A percentile compares a stretch with the other conserved stretches of the same genome.
phyloP scores from a whole-genome alignment of 2,113 vertebrate species.

The Nycticorax nycticorax region DNA sequence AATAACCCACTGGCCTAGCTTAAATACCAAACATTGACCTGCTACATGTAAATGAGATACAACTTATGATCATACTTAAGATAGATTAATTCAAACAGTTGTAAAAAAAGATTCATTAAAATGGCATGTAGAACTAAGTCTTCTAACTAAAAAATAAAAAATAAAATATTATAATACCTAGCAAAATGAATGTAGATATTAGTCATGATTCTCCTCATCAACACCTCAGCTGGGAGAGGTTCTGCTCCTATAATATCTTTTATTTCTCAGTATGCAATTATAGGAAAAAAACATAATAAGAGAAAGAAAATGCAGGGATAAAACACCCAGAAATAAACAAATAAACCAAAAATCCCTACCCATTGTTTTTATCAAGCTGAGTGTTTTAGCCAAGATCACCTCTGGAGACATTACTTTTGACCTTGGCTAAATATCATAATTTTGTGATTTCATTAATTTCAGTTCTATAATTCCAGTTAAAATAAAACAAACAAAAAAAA shows the following conservation, averaged over 20 bases:
- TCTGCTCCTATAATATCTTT: not conserved
- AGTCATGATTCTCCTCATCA: not conserved
- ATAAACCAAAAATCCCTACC: not conserved
- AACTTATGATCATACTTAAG: not conserved
- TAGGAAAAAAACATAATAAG: not conserved
- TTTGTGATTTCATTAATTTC: not conserved
- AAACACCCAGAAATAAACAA: not conserved
- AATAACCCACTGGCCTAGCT: not conserved
- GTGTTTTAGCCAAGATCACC: not conserved
- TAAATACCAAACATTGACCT: not conserved
- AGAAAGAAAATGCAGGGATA: not conserved
- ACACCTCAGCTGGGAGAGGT: not conserved
- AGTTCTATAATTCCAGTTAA: not conserved
- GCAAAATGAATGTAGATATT: not conserved
- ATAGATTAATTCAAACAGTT: not conserved
- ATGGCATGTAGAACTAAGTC: not conserved
- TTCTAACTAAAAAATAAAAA: not conserved
- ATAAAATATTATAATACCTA: not conserved
- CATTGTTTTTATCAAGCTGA: not conserved
- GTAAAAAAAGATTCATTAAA: not conserved
- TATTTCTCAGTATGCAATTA: not conserved
- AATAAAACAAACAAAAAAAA: too few species aligned
- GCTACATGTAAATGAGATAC: not conserved
- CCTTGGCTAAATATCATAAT: not conserved
- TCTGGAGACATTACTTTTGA: not conserved